phyloP scores from a whole-genome alignment of 1,140 invertebrate species.

The Trichogramma pretiosum region DNA sequence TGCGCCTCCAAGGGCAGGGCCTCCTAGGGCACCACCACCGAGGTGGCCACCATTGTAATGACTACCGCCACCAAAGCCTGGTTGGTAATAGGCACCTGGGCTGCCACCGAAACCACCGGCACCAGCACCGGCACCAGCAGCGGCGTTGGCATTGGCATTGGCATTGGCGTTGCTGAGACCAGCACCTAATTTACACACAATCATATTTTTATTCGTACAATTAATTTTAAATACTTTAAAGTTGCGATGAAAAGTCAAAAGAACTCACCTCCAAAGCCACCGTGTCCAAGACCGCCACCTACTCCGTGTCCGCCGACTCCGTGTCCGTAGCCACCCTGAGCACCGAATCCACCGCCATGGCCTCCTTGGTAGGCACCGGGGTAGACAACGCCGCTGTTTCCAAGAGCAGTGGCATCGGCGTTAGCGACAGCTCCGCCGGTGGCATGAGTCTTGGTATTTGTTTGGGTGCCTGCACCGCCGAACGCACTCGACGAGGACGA shows the following conservation, averaged over 20 bases:
- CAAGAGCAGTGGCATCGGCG: constrained; percentile 18
- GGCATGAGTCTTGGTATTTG: constrained; percentile 20
- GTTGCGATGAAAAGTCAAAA: too few relatives aligned
- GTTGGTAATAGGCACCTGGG: neutral
- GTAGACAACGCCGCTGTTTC: neutral
- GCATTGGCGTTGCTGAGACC: neutral
- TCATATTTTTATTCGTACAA: too few relatives aligned
- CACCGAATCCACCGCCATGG: constrained; percentile 1
- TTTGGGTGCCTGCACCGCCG: constrained; percentile 14
- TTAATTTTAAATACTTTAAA: too few relatives aligned
- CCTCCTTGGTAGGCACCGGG: neutral
- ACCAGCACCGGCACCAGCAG: neutral
- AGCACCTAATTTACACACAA: too few relatives aligned
- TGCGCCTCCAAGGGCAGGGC: constrained; percentile 1
- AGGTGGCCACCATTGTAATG: constrained; percentile 5
- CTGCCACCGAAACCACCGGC: neutral
- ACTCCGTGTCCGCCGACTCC: constrained; percentile 6
- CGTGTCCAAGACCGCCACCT: neutral
- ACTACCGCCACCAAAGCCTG: neutral
- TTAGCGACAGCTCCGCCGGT: constrained; percentile 14
- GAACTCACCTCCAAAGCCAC: neutral
- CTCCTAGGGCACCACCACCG: constrained; percentile 5
- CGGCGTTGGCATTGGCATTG: neutral
- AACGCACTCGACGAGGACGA: neutral
- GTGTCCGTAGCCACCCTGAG: neutral